Base-by-base conservation (phyloP, 2,797 vertebrate species). In the Pantherophis alleghaniensis region DNA sequence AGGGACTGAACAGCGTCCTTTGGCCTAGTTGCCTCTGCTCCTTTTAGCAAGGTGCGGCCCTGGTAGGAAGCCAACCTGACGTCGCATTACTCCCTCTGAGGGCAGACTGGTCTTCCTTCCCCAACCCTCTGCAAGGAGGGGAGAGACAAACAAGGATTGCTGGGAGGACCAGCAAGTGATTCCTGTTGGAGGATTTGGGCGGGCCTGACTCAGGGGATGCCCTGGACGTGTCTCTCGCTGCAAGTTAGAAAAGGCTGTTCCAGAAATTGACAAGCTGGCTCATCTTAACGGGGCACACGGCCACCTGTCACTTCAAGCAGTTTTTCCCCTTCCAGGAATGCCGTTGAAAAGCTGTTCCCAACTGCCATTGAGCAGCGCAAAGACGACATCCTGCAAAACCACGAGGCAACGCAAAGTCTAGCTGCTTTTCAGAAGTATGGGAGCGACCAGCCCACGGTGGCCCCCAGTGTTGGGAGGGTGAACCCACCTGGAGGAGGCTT, bases 341-440 rank as follows among this genome's bases (percentile, higher is more conserved):
- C 99, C 56, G 97, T 98, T 92, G 98, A 99, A 95, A 99, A 99
- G 95, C 97, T 99, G 61, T 99, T 99, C 97, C 97, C 97, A 93
- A 98, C 98, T 57, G 98, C 98, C 0, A 97, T 98, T 93, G 96
- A 96, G 95, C 97, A 97, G 96, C 98, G 99, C 95, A 97, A 96
- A 96, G 96, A 97, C 94, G 98, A 98, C 94, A 98, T 99, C 97
- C 97, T 98, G 91, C 97, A 97, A 4, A 98, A 98, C 94, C 96
- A 97, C 69, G 97, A 98, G 92, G 95, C 98, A 94, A 96, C 95
- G 16, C 98, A 93, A 20, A 98, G 98, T 93, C 97, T 99, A 87
- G 96, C 98, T 94, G 98, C 98, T 91, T 99, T 99, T 96, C 98
- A 99, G 95, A 99, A 98, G 96, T 98, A 98, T 2, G 98, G 98